These are phyloP conservation scores for Diloba caeruleocephala DNA, from an alignment of 2,888 invertebrate species.

Conservation along the genomic window DNA sequence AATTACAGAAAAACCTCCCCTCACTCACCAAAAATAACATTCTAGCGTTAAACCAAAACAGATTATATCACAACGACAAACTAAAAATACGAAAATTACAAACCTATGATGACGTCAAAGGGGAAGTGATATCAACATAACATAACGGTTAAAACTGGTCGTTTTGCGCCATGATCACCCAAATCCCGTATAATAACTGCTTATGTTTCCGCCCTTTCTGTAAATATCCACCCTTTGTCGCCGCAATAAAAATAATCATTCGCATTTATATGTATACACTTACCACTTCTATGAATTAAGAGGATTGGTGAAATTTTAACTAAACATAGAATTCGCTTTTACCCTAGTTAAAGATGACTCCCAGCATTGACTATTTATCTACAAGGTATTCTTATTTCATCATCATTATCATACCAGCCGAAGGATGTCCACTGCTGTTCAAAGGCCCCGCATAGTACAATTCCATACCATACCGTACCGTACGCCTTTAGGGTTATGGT, in stretches of 20 bases:
- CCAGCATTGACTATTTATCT: too few relatives aligned
- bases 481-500: too few relatives aligned
- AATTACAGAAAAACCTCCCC: not conserved
- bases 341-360: too few relatives aligned
- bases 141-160: slow-evolving; percentile 35
- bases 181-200: slow-evolving; percentile 50
- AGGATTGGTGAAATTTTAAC: slow-evolving; percentile 16
- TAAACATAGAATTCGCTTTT: too few relatives aligned
- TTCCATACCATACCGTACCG: too few relatives aligned
- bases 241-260: slow-evolving; percentile 47
- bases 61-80: too few relatives aligned
- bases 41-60: not conserved
- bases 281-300: slow-evolving; percentile 21
- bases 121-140: slow-evolving; percentile 39
- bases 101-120: slow-evolving; percentile 36
- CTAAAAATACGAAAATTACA: slow-evolving; percentile 3
- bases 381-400: too few relatives aligned
- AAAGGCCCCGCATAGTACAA: too few relatives aligned
- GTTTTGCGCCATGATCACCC: slow-evolving; percentile 36
- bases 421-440: too few relatives aligned
- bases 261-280: slow-evolving; percentile 19
- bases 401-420: too few relatives aligned
- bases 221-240: slow-evolving; percentile 26
- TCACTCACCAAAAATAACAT: not conserved
- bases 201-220: slow-evolving; percentile 54